Percentiles rank a stretch among this genome's conserved stretches.
Evolutionary conservation across 2,797 vertebrate genomes (phyloP).

Genomic region (Fundulus diaphanus): DNA sequence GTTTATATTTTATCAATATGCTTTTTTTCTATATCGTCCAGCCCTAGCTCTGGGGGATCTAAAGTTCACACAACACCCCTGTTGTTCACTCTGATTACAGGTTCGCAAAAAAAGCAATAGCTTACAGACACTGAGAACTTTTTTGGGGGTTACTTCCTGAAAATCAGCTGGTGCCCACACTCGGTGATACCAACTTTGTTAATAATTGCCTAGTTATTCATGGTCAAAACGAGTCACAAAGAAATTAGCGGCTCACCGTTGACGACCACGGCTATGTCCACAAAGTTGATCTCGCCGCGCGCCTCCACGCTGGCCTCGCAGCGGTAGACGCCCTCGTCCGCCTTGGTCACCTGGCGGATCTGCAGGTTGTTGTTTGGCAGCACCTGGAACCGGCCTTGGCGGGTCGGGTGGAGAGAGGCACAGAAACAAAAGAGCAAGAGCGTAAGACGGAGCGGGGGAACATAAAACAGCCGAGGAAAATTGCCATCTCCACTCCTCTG

Average conservation of each 20-base stretch:
- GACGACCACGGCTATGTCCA: slow-evolving; percentile 94
- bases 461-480: slow-evolving; percentile 52
- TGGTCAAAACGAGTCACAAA: too few relatives aligned
- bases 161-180: too few relatives aligned
- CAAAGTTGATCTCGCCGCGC: slow-evolving; percentile 96
- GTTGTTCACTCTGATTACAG: too few relatives aligned
- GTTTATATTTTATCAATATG: too few relatives aligned
- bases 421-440: slow-evolving; percentile 35
- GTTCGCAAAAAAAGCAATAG: too few relatives aligned
- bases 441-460: slow-evolving; percentile 39
- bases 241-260: slow-evolving; percentile 84
- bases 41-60: too few relatives aligned
- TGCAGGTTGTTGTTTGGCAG: slow-evolving; percentile 95
- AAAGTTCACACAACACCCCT: too few relatives aligned
- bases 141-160: too few relatives aligned
- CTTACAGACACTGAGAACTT: too few relatives aligned
- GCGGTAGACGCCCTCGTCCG: slow-evolving; percentile 95
- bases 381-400: slow-evolving; percentile 88
- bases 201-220: too few relatives aligned
- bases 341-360: slow-evolving; percentile 94
- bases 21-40: too few relatives aligned
- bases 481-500: slow-evolving; percentile 47
- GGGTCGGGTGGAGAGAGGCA: slow-evolving; percentile 38
- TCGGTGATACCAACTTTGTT: too few relatives aligned
- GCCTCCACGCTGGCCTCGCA: slow-evolving; percentile 98